Conservation (phyloP, 2,113 vertebrate species). For the Jacana jacana region DNA sequence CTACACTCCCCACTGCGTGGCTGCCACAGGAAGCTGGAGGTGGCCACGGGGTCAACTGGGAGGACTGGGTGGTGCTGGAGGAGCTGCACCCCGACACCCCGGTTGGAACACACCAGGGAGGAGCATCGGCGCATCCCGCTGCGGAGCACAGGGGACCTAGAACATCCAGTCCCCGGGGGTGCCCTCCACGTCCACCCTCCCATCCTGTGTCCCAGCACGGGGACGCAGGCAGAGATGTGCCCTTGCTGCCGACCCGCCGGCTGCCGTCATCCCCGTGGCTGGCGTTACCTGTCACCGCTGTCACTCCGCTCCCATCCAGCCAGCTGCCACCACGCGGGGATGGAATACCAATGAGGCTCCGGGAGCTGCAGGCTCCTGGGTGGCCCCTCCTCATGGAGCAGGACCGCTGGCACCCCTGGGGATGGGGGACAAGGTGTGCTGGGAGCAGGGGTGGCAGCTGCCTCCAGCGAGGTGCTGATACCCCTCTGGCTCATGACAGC, state of each 20-base stretch:
- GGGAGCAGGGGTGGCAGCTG: neutral
- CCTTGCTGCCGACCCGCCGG: neutral
- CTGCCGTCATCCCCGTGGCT: neutral
- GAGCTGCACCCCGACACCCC: rapidly evolving
- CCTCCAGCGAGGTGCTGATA: neutral
- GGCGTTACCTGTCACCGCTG: constrained; percentile 60
- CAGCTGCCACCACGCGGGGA: constrained; percentile 47
- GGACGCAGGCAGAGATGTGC: neutral
- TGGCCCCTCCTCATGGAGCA: neutral
- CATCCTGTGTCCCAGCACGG: rapidly evolving
- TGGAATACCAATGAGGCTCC: constrained; percentile 56
- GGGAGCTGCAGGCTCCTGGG: neutral
- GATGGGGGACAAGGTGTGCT: rapidly evolving
- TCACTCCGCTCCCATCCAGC: constrained; percentile 8
- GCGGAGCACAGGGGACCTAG: neutral
- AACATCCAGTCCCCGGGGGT: neutral
- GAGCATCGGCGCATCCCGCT: neutral
- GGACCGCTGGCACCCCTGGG: neutral
- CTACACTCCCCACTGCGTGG: rapidly evolving
- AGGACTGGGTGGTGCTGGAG: neutral
- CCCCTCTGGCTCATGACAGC: neutral
- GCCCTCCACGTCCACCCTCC: neutral
- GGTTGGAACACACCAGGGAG: rapidly evolving
- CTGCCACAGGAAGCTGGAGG: rapidly evolving
- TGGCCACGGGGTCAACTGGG: rapidly evolving